Base-by-base conservation (phyloP, 2,888 invertebrate genomes). In the Nasonia oneida region DNA sequence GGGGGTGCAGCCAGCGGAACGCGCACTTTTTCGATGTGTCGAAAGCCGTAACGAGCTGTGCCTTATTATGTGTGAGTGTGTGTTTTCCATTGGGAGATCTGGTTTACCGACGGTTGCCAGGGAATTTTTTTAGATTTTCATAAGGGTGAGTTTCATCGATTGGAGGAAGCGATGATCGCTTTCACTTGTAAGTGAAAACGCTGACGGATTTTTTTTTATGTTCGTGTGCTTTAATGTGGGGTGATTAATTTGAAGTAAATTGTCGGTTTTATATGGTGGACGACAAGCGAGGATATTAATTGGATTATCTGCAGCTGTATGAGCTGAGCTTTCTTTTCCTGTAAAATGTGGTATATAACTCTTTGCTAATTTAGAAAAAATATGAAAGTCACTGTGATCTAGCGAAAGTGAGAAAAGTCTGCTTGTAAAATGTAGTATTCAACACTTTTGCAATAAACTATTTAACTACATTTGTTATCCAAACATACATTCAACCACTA, bases 1-100 rank as follows among this genome's bases (percentile, higher is more conserved):
- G 74, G 74, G 74, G 76, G 29, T 71, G 75, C 81, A 84, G 33
- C 29, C 70, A 64, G 70, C 81, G 84, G 80, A 84, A 84, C 84
- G 80, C 80, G 61, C 76, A 39, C 57, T 23, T 50, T 50, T 74
- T 29, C 50, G 23, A 74, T 50, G 74, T 74, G 74, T 74, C 74
- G 74, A 74, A 74, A 74, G 47, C 47, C 39, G 29, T 50, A 29
- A 47, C 42, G 37, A 64, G n/a, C 18, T 23, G 23, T n/a, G 61
- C n/a, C 61, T 15, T 18, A 53, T 18, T 47, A 8, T 47, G 15
- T 53, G 18, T 18, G 47, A 2, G 47, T 47, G 12, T 5, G 53
- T 15, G 1, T 53, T 4, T 18, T 6, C 0, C 6, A 29, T 29
- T 1, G 8, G 6, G 57, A 1, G n/a, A 61, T 61, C 57, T 18